These are phyloP conservation scores for Ciconia boyciana DNA, from an alignment of 2,113 vertebrate species.

Conservation along the genomic window DNA sequence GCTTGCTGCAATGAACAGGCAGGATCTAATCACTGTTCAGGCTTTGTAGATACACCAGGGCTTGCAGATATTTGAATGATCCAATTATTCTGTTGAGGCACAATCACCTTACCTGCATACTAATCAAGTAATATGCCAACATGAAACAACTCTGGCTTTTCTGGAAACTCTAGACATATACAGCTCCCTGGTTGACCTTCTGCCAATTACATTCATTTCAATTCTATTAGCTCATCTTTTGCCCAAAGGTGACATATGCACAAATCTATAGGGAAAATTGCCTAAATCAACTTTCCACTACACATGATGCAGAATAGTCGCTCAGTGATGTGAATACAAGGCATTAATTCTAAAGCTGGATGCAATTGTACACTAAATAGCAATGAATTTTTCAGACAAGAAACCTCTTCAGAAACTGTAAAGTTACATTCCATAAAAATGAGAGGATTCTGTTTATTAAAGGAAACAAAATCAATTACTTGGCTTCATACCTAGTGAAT, in stretches of 20 bases:
- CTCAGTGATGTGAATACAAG: background rate
- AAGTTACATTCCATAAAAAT: background rate
- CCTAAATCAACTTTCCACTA: constrained; percentile 40
- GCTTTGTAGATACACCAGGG: constrained; percentile 83
- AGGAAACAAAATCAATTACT: background rate
- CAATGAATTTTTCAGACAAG: background rate
- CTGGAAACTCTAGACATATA: constrained; percentile 63
- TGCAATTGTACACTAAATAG: constrained; percentile 28
- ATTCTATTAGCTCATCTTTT: constrained; percentile 79
- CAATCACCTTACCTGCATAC: constrained; percentile 78
- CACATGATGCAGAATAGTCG: background rate
- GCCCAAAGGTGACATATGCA: constrained; percentile 76
- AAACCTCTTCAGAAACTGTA: background rate
- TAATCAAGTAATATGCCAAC: constrained; percentile 69
- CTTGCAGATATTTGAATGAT: constrained; percentile 79
- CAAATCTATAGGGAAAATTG: constrained; percentile 49
- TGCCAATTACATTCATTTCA: constrained; percentile 77
- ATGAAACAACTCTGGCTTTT: constrained; percentile 67
- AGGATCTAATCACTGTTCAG: constrained; percentile 83
- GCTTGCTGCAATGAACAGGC: constrained; percentile 77
- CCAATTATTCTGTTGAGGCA: constrained; percentile 82
- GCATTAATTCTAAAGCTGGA: background rate
- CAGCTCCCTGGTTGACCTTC: constrained; percentile 71
- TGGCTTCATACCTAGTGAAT: background rate
- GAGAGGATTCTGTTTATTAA: background rate